phyloP scores from a whole-genome alignment of 2,113 vertebrate genomes.

The Lampris megalopsis region DNA sequence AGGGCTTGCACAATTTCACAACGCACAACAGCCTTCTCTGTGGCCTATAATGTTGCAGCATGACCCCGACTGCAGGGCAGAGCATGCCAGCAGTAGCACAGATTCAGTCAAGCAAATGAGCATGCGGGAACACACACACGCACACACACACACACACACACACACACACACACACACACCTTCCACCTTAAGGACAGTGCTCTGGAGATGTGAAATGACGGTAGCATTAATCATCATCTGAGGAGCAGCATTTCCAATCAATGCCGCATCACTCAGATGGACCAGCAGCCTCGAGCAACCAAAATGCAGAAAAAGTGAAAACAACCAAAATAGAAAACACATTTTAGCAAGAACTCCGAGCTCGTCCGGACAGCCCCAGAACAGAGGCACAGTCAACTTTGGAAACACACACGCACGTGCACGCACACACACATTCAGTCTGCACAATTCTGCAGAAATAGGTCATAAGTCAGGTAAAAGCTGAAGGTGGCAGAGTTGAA shows the following conservation, averaged over 20 bases:
- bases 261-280: constrained; percentile 19
- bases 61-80: constrained; percentile 50
- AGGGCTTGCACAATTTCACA: constrained; percentile 43
- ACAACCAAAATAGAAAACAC: constrained; percentile 32
- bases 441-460: neutral
- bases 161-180: constrained; percentile 2
- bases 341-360: constrained; percentile 31
- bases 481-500: too few relatives aligned
- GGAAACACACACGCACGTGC: neutral
- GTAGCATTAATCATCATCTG: constrained; percentile 49
- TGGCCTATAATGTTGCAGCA: constrained; percentile 40
- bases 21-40: constrained; percentile 56
- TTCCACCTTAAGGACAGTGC: constrained; percentile 22
- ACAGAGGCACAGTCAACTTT: constrained; percentile 6
- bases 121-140: neutral
- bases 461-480: constrained; percentile 3
- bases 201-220: constrained; percentile 45
- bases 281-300: constrained; percentile 21
- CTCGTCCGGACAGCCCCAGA: constrained; percentile 17
- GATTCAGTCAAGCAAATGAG: constrained; percentile 33
- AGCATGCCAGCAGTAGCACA: constrained; percentile 20
- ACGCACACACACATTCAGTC: neutral
- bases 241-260: constrained; percentile 41
- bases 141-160: constrained; percentile 6
- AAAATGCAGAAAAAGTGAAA: constrained; percentile 13